These are phyloP conservation scores for Gobionotothen gibberifrons DNA, from an alignment of 2,797 vertebrate species.

Conservation along the genomic window DNA sequence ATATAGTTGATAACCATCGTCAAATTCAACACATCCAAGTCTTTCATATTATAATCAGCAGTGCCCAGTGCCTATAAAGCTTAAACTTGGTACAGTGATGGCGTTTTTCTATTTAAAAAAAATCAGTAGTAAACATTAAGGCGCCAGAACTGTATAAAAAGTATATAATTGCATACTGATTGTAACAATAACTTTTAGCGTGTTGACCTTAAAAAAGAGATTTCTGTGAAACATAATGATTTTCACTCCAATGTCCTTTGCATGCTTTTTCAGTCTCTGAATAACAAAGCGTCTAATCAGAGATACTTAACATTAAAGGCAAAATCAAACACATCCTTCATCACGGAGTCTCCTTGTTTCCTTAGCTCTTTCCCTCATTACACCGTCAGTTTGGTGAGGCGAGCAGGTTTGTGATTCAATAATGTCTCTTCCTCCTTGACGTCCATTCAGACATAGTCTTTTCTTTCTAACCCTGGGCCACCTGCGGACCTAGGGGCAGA, in stretches of 20 bases:
- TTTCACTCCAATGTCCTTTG: slow-evolving; percentile 4
- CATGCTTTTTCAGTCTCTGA: slow-evolving; percentile 16
- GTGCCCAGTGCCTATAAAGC: not conserved
- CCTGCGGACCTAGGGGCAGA: slow-evolving; percentile 87
- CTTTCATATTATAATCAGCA: not conserved
- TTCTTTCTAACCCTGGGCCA: slow-evolving; percentile 88
- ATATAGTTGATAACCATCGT: not conserved
- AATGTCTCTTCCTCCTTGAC: slow-evolving; percentile 15
- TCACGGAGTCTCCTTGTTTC: slow-evolving; percentile 50
- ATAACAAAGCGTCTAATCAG: slow-evolving; percentile 19
- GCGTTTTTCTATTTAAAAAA: not conserved
- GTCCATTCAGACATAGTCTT: slow-evolving; percentile 90
- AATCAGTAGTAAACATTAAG: slow-evolving; percentile 44
- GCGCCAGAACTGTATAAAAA: slow-evolving; percentile 38
- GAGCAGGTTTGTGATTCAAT: slow-evolving; percentile 7
- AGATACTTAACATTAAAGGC: slow-evolving; percentile 29
- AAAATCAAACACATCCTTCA: slow-evolving; percentile 57
- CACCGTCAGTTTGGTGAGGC: not conserved
- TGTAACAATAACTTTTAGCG: not conserved
- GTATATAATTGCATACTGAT: slow-evolving; percentile 18
- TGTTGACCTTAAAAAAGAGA: slow-evolving; percentile 21
- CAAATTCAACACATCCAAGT: not conserved
- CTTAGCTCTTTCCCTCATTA: slow-evolving; percentile 4
- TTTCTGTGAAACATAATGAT: slow-evolving; percentile 11
- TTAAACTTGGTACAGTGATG: slow-evolving; percentile 11